phyloP scores from a whole-genome alignment of 2,113 vertebrate genomes.

The Castor canadensis region DNA sequence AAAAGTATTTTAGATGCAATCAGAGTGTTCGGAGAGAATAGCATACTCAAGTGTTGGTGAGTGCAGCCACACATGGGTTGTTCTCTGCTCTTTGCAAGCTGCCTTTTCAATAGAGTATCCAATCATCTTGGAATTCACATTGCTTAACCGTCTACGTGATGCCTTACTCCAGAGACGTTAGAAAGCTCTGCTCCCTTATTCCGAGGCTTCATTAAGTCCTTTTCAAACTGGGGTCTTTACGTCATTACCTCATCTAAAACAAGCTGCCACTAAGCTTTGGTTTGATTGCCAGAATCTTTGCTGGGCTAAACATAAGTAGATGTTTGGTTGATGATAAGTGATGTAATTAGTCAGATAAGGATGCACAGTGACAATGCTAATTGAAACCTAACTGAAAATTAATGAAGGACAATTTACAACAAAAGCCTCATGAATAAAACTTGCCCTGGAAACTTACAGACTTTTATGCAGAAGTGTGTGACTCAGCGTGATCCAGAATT shows the following conservation, averaged over 20 bases:
- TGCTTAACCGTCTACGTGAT: background rate
- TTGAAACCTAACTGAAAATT: background rate
- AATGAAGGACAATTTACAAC: background rate
- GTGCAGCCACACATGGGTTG: background rate
- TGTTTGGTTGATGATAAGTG: conserved; percentile 21
- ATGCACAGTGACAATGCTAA: background rate
- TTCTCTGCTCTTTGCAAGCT: background rate
- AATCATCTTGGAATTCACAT: conserved; percentile 45
- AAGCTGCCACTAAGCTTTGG: background rate
- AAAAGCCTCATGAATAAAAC: conserved; percentile 43
- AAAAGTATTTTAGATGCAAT: background rate
- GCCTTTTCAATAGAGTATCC: conserved; percentile 1
- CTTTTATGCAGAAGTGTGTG: background rate
- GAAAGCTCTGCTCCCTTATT: background rate
- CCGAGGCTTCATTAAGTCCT: background rate
- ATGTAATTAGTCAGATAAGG: background rate
- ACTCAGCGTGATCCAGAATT: background rate
- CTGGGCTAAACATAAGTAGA: background rate
- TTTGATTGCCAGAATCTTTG: conserved; percentile 21
- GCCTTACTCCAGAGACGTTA: background rate
- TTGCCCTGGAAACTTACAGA: conserved; percentile 1
- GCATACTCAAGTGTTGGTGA: background rate
- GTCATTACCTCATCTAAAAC: conserved; percentile 36
- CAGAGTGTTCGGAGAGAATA: background rate
- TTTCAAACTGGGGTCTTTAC: background rate